These are phyloP conservation scores for Spicauda simplicius DNA, from an alignment of 2,888 invertebrate genomes.

Conservation along the genomic window DNA sequence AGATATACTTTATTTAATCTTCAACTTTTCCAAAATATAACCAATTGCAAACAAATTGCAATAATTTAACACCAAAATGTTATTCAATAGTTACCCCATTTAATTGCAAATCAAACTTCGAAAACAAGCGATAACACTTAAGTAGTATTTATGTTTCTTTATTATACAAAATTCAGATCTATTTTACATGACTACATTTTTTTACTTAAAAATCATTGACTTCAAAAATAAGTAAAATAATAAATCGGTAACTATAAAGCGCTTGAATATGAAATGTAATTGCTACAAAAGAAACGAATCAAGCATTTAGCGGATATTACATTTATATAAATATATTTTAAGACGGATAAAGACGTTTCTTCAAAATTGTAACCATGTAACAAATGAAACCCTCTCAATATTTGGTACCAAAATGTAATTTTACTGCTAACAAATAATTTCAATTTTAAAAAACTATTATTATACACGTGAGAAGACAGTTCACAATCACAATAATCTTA, in stretches of 20 bases:
- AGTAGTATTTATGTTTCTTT: too few species aligned
- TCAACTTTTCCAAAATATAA: too few species aligned
- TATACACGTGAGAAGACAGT: constrained; percentile 12
- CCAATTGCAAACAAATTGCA: too few species aligned
- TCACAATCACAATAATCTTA: constrained; percentile 7
- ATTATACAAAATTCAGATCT: background rate
- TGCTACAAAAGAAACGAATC: too few species aligned
- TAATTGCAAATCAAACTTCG: too few species aligned
- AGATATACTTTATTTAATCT: too few species aligned
- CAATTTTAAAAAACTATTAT: constrained; percentile 7
- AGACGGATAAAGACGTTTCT: background rate
- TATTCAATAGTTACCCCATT: too few species aligned
- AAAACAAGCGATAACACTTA: background rate
- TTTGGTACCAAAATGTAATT: constrained; percentile 51
- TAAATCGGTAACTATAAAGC: too few species aligned
- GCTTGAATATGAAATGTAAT: too few species aligned
- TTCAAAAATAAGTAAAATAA: background rate
- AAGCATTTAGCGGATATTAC: too few species aligned
- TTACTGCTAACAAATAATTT: constrained; percentile 19
- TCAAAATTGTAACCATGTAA: background rate
- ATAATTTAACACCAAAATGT: too few species aligned
- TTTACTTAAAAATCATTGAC: background rate
- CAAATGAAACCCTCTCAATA: constrained; percentile 34
- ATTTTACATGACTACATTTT: background rate
- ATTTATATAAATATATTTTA: background rate